A percentile compares a stretch with the other conserved stretches of the same genome.
These are phyloP conservation scores for Coendou prehensilis DNA, from an alignment of 2,797 vertebrate genomes.

Conservation along the genomic window DNA sequence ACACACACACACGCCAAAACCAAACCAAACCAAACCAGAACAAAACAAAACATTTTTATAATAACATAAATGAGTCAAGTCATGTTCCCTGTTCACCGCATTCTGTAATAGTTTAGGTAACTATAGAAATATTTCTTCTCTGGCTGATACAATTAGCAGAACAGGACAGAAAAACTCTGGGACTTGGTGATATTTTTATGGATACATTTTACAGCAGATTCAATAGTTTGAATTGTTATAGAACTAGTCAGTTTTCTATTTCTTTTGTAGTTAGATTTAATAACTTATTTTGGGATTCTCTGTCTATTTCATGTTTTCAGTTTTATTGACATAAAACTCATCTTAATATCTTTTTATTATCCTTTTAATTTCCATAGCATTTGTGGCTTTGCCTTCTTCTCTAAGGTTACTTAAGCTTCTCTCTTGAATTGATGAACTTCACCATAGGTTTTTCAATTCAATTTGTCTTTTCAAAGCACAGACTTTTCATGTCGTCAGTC, in stretches of 20 bases:
- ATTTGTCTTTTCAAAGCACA: neutral
- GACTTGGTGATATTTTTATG: neutral
- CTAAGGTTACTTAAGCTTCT: neutral
- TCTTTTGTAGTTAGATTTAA: neutral
- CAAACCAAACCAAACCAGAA: neutral
- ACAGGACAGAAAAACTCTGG: neutral
- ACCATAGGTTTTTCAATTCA: neutral
- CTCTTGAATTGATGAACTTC: neutral
- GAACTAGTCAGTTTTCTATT: neutral
- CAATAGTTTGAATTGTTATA: neutral
- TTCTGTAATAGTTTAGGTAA: neutral
- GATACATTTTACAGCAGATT: neutral
- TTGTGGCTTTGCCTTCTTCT: neutral
- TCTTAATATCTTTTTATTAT: neutral
- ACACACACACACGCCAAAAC: neutral
- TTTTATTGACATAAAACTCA: neutral
- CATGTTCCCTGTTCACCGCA: neutral
- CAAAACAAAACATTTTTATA: neutral
- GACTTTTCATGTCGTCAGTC: neutral
- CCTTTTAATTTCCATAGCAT: neutral
- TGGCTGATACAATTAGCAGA: neutral
- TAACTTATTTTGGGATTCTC: neutral
- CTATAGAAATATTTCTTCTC: neutral
- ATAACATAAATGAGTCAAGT: neutral
- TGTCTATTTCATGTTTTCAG: neutral